A percentile compares a stretch with the other conserved stretches of the same genome.
phyloP scores from a whole-genome alignment of 1,140 invertebrate genomes.

The Uloborus diversus region DNA sequence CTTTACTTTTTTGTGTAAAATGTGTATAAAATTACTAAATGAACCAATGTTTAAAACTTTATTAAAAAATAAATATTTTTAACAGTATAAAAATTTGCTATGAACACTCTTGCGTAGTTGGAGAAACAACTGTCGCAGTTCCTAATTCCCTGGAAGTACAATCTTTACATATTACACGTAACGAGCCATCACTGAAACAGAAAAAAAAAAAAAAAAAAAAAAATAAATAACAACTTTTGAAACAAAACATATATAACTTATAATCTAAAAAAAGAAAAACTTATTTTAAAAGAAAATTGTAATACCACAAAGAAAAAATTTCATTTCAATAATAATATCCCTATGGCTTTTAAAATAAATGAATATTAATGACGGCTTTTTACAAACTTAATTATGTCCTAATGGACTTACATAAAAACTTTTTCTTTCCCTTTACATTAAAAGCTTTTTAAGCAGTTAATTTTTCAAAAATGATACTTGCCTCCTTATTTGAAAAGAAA shows the following conservation, averaged over 20 bases:
- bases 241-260: not conserved
- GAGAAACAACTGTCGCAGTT: constrained; percentile 27
- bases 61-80: constrained; percentile 50
- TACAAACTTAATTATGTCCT: too few relatives aligned
- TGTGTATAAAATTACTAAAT: not conserved
- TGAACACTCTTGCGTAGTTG: constrained; percentile 11
- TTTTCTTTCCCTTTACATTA: too few relatives aligned
- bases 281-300: too few relatives aligned
- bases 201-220: not conserved
- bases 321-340: too few relatives aligned
- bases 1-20: not conserved
- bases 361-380: too few relatives aligned
- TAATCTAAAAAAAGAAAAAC: too few relatives aligned
- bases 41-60: constrained; percentile 26
- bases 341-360: too few relatives aligned
- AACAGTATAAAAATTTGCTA: constrained; percentile 29
- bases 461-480: too few relatives aligned
- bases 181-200: constrained; percentile 37
- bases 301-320: too few relatives aligned
- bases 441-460: too few relatives aligned
- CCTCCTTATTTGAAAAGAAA: constrained; percentile 43
- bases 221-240: not conserved
- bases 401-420: too few relatives aligned
- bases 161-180: constrained; percentile 42
- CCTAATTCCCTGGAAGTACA: constrained; percentile 42